Evolutionary conservation across 2,113 vertebrate genomes (phyloP).

Genomic region (Odontophorus gujanensis): DNA sequence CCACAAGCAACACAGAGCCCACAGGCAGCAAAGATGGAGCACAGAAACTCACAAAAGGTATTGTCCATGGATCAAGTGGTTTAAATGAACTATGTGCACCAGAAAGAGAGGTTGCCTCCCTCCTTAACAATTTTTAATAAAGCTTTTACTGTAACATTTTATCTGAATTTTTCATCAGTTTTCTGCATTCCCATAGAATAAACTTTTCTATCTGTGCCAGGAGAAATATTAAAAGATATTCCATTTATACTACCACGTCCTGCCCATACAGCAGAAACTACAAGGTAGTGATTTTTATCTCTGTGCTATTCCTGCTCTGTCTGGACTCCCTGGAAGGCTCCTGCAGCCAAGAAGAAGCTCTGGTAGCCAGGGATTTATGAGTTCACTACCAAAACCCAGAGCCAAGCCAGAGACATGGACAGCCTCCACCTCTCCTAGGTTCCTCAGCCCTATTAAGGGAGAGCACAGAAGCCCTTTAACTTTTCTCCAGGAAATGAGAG

Average conservation of each 20-base stretch:
- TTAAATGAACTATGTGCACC: neutral
- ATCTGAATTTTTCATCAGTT: constrained; percentile 37
- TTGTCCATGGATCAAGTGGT: neutral
- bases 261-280: constrained; percentile 4
- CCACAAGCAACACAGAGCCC: neutral
- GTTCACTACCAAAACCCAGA: neutral
- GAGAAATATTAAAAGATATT: constrained; percentile 29
- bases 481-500: neutral
- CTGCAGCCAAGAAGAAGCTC: neutral
- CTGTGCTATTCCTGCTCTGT: constrained; percentile 2
- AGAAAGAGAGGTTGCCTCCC: neutral
- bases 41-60: neutral
- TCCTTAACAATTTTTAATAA: constrained; percentile 37
- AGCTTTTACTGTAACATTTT: constrained; percentile 29
- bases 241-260: neutral
- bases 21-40: neutral
- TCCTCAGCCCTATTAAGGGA: neutral
- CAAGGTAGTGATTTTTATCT: constrained; percentile 18
- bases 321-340: constrained; percentile 1
- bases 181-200: constrained; percentile 7
- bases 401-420: neutral
- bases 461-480: neutral
- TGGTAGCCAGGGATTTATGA: constrained; percentile 37
- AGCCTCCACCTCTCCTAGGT: neutral
- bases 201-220: neutral